Conservation (phyloP, 2,888 invertebrate genomes). For the Aleiodes leptofemur region DNA sequence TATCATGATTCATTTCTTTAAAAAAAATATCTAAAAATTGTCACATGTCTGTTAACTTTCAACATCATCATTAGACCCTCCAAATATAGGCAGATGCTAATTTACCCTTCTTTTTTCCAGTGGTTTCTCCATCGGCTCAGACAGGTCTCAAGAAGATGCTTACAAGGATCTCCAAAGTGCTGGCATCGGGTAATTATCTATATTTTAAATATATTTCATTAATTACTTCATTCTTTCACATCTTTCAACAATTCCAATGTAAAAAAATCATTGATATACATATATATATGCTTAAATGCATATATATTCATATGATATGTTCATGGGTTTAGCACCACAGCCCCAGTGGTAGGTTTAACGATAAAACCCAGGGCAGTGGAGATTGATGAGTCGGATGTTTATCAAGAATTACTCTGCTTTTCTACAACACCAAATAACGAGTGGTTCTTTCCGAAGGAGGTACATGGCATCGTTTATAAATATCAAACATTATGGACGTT, state of each 20-base stretch:
- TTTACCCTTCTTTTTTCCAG: slow-evolving; percentile 77
- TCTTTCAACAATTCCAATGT: background rate
- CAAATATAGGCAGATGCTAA: no score
- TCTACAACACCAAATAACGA: slow-evolving; percentile 72
- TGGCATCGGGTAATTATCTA: slow-evolving; percentile 69
- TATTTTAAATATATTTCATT: background rate
- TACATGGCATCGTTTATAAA: slow-evolving; percentile 61
- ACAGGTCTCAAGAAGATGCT: slow-evolving; percentile 88
- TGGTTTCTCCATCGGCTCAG: slow-evolving; percentile 88
- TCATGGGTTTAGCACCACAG: slow-evolving; percentile 70
- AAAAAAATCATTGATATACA: slow-evolving; percentile 2
- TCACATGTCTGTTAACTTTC: no score
- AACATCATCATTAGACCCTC: no score
- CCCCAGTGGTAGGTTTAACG: slow-evolving; percentile 73
- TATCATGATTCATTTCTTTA: background rate
- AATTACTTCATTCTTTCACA: background rate
- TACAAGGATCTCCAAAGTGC: slow-evolving; percentile 86
- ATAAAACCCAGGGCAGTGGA: slow-evolving; percentile 73
- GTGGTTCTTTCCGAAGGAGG: slow-evolving; percentile 73
- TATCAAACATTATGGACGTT: slow-evolving; percentile 42
- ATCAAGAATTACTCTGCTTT: slow-evolving; percentile 75
- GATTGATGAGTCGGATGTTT: slow-evolving; percentile 73
- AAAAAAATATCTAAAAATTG: background rate
- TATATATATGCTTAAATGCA: background rate
- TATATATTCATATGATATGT: slow-evolving; percentile 50